These are phyloP conservation scores for Centropyge bicolor DNA, from an alignment of 2,797 vertebrate species.

Conservation along the genomic window DNA sequence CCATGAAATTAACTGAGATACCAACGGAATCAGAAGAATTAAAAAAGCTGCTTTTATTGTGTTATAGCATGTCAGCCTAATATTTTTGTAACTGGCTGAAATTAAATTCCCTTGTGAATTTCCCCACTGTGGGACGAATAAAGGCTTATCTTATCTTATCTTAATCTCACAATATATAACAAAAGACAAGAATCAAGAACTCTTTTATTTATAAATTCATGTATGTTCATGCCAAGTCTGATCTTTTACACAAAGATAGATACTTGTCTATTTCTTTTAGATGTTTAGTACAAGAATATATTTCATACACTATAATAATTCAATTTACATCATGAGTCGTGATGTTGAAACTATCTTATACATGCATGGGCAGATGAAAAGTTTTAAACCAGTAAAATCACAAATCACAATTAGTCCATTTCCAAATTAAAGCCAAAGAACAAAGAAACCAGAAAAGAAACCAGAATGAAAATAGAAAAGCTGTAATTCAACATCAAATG, in stretches of 20 bases:
- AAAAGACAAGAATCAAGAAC: neutral
- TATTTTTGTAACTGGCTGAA: neutral
- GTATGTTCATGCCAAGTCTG: neutral
- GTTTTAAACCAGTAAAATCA: neutral
- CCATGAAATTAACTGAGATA: neutral
- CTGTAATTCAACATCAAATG: too few relatives aligned
- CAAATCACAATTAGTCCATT: neutral
- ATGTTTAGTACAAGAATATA: neutral
- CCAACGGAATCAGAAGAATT: neutral
- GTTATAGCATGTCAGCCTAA: neutral
- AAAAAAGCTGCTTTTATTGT: neutral
- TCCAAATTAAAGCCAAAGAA: neutral
- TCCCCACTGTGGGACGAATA: too few relatives aligned
- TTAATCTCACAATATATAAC: neutral
- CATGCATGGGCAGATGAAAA: too few relatives aligned
- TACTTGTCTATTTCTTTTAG: neutral
- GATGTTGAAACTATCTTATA: too few relatives aligned
- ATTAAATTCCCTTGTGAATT: too few relatives aligned
- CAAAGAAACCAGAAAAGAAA: neutral
- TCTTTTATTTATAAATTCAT: neutral
- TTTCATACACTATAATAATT: too few relatives aligned
- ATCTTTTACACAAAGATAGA: neutral
- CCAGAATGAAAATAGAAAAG: neutral
- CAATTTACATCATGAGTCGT: neutral
- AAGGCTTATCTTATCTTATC: too few relatives aligned